phyloP scores from a whole-genome alignment of 2,888 invertebrate genomes.

The Podotricha telesiphe region DNA sequence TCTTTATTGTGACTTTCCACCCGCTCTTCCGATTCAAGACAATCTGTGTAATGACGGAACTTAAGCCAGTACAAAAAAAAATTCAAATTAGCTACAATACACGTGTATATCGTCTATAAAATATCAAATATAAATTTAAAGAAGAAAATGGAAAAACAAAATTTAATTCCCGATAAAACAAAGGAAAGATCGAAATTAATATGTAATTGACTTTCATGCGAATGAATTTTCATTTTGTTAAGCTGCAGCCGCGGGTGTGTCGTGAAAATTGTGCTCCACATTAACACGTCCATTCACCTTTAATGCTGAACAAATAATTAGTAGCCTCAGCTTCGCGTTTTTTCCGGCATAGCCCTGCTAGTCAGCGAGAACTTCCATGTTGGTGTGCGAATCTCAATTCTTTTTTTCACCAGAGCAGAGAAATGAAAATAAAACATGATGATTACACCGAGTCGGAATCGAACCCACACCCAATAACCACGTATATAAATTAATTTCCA shows the following conservation, averaged over 20 bases:
- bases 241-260: conserved; percentile 20
- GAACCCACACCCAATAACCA: too few species aligned
- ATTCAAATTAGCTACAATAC: background rate
- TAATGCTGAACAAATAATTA: conserved; percentile 22
- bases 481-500: background rate
- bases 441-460: too few species aligned
- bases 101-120: background rate
- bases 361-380: too few species aligned
- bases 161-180: conserved; percentile 27
- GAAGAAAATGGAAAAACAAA: conserved; percentile 4
- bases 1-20: too few species aligned
- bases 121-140: background rate
- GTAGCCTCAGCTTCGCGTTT: too few species aligned
- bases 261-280: conserved; percentile 23
- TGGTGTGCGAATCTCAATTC: too few species aligned
- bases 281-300: conserved; percentile 20
- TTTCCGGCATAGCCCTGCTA: too few species aligned
- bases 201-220: conserved; percentile 42
- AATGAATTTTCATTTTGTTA: conserved; percentile 43
- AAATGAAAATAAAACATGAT: too few species aligned
- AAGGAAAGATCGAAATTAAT: conserved; percentile 41
- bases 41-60: too few species aligned
- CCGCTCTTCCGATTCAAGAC: too few species aligned
- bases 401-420: too few species aligned
- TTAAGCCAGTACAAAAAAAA: background rate